Conservation (phyloP, 2,888 invertebrate genomes). For the Pyrocoelia pectoralis region DNA sequence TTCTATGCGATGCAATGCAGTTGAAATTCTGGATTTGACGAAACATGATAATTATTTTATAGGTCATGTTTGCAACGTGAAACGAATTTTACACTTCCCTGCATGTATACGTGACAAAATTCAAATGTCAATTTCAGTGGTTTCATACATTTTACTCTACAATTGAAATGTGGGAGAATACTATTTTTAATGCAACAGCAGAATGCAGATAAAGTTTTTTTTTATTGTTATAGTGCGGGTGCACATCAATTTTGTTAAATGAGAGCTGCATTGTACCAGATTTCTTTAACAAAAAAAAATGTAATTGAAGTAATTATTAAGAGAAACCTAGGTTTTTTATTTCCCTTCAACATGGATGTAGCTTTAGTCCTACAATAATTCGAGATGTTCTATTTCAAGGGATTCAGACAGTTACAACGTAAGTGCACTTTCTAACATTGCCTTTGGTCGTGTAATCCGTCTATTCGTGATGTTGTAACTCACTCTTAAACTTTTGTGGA, state of each 20-base stretch:
- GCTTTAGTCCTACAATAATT: neutral
- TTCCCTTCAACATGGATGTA: neutral
- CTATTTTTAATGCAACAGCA: slow-evolving; percentile 6
- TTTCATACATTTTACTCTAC: slow-evolving; percentile 28
- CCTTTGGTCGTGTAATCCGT: neutral
- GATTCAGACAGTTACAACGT: slow-evolving; percentile 1
- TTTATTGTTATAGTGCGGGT: slow-evolving; percentile 17
- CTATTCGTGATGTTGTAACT: neutral
- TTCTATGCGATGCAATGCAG: neutral
- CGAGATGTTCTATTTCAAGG: neutral
- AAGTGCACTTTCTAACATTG: slow-evolving; percentile 1
- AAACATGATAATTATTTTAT: slow-evolving; percentile 27
- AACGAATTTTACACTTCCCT: slow-evolving; percentile 34
- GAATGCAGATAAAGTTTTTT: slow-evolving; percentile 26
- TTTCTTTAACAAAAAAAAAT: neutral
- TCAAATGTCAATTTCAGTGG: slow-evolving; percentile 39
- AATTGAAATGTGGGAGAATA: slow-evolving; percentile 21
- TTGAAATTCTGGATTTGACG: slow-evolving; percentile 2
- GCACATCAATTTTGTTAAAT: neutral
- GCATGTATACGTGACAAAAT: slow-evolving; percentile 34
- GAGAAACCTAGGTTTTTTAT: neutral
- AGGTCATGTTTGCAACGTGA: slow-evolving; percentile 23
- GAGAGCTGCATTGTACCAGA: neutral
- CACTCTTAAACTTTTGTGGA: slow-evolving; percentile 1
- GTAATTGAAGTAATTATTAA: neutral